phyloP scores from a whole-genome alignment of 2,113 vertebrate species.

The Rhynchopsitta pachyrhyncha region DNA sequence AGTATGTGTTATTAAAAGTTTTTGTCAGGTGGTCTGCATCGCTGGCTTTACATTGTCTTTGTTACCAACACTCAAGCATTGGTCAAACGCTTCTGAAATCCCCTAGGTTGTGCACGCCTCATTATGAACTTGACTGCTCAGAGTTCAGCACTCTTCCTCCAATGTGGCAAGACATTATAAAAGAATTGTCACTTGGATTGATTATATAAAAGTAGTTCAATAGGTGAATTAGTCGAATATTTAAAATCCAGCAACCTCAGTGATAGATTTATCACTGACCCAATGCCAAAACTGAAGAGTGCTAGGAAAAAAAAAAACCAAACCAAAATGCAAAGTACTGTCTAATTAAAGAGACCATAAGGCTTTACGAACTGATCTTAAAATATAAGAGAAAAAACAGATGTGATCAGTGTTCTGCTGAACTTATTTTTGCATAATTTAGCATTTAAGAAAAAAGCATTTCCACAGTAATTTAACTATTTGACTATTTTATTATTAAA shows the following conservation, averaged over 20 bases:
- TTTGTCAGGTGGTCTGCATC: not conserved
- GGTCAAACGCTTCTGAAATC: not conserved
- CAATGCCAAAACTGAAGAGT: not conserved
- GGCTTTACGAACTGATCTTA: not conserved
- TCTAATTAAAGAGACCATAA: not conserved
- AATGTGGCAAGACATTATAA: not conserved
- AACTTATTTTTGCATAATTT: not conserved
- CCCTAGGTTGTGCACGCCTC: not conserved
- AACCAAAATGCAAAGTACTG: not conserved
- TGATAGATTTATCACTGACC: not conserved
- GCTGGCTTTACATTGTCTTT: not conserved
- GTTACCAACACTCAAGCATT: not conserved
- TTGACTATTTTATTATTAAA: not conserved
- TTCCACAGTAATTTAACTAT: not conserved
- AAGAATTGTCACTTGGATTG: not conserved
- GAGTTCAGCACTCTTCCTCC: not conserved
- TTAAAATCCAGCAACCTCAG: not conserved
- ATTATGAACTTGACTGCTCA: not conserved
- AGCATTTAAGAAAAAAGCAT: not conserved
- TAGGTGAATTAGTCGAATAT: not conserved
- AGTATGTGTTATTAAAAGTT: not conserved
- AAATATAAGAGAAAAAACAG: not conserved
- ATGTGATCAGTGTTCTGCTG: not conserved
- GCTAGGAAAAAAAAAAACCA: not conserved
- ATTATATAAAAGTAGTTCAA: not conserved